These are phyloP conservation scores for Uloborus plumipes DNA, from an alignment of 2,888 invertebrate species.

Conservation along the genomic window DNA sequence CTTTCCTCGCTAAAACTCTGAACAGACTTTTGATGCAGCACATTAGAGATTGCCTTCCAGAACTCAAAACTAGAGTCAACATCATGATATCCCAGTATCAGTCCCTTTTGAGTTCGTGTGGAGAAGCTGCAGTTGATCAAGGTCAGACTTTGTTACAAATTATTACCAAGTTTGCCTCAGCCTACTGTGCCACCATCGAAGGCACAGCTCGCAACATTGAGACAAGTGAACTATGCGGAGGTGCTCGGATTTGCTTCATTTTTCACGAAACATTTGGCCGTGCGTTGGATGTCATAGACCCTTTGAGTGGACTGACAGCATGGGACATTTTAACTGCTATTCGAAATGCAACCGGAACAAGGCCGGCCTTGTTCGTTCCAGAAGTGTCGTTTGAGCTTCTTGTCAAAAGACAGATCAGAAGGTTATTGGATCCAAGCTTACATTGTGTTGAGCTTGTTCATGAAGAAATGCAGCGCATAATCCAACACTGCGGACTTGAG, in stretches of 20 bases:
- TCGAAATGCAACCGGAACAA: conserved; percentile 88
- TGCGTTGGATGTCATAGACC: conserved; percentile 94
- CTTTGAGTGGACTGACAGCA: conserved; percentile 89
- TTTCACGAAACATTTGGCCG: conserved; percentile 99
- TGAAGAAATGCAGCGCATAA: conserved; percentile 99
- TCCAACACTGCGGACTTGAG: conserved; percentile 97
- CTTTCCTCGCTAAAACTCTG: conserved; percentile 95
- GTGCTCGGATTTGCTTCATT: conserved; percentile 99
- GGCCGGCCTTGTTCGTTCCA: conserved; percentile 75
- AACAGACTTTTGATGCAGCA: conserved; percentile 99
- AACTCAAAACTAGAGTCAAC: conserved; percentile 97
- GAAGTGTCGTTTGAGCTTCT: conserved; percentile 96
- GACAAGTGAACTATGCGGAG: conserved; percentile 97
- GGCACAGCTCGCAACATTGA: conserved; percentile 98
- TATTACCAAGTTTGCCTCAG: conserved; percentile 98
- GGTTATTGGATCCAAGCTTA: conserved; percentile 95
- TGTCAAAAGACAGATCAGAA: conserved; percentile 95
- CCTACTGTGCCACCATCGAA: conserved; percentile 98
- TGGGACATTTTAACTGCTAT: conserved; percentile 99
- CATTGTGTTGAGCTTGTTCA: conserved; percentile 98
- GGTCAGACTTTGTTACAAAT: conserved; percentile 97
- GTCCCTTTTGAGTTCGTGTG: conserved; percentile 93
- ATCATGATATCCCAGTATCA: conserved; percentile 98
- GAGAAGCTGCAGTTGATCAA: conserved; percentile 96
- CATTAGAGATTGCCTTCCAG: conserved; percentile 97